Percentiles rank a stretch among this genome's conserved stretches.
These are phyloP conservation scores for Tetrao urogallus DNA, from an alignment of 2,113 vertebrate genomes.

Conservation along the genomic window DNA sequence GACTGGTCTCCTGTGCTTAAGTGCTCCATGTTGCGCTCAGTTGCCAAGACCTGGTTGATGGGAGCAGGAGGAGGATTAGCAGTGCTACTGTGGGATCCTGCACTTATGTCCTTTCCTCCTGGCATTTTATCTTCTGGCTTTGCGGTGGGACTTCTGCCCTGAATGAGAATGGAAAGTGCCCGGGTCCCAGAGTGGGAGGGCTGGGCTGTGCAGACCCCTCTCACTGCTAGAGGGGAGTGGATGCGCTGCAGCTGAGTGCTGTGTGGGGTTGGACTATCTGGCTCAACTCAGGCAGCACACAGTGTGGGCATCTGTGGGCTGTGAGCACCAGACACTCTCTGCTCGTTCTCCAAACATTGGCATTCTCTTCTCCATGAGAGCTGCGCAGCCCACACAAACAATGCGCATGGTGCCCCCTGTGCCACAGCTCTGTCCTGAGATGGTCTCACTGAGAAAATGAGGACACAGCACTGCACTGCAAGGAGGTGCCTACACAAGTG, in stretches of 20 bases:
- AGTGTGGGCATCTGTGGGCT: background rate
- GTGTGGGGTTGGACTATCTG: background rate
- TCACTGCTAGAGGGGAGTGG: fast-evolving
- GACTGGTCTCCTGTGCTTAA: fast-evolving
- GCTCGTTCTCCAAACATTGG: fast-evolving
- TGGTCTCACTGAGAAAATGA: background rate
- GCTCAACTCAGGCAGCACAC: fast-evolving
- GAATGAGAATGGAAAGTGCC: background rate
- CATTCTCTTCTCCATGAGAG: fast-evolving
- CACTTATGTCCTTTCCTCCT: fast-evolving
- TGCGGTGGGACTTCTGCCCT: background rate
- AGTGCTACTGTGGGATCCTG: fast-evolving
- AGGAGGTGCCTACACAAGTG: background rate
- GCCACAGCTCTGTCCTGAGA: background rate
- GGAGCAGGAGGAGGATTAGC: background rate
- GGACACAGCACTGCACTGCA: fast-evolving
- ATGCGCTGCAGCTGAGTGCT: background rate
- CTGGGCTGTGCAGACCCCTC: fast-evolving
- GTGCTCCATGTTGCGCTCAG: background rate
- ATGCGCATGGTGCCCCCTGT: fast-evolving
- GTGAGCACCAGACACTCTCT: background rate
- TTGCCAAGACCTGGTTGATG: background rate
- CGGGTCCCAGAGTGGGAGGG: background rate
- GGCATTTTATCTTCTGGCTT: background rate
- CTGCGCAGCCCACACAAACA: fast-evolving